Percentiles rank a stretch among this genome's conserved stretches.
Evolutionary conservation across 2,888 invertebrate species (phyloP).

Genomic region (Campoletis raptor): DNA sequence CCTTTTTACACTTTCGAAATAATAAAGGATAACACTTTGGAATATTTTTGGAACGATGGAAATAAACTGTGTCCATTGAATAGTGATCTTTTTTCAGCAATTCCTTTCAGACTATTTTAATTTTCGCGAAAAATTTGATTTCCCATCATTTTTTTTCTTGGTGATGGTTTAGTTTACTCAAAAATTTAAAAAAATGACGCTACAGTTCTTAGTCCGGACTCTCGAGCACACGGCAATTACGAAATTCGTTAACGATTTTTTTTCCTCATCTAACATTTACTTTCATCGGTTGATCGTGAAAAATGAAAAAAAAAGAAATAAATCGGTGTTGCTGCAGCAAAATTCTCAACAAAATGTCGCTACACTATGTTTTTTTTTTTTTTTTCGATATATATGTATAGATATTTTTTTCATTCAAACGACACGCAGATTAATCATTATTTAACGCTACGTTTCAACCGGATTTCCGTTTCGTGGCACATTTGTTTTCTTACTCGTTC

Average conservation of each 20-base stretch:
- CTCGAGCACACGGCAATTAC: constrained; percentile 42
- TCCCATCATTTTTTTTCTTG: neutral
- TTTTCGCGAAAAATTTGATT: constrained; percentile 36
- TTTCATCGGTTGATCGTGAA: constrained; percentile 67
- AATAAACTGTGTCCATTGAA: neutral
- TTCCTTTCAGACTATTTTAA: neutral
- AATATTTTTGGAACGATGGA: neutral
- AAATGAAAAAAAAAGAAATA: constrained; percentile 30
- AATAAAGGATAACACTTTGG: neutral
- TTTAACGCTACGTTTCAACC: constrained; percentile 63
- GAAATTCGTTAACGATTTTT: constrained; percentile 32
- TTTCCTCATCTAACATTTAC: constrained; percentile 55
- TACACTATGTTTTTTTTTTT: neutral
- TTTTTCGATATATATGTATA: constrained; percentile 26
- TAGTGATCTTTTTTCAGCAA: neutral
- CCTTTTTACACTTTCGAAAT: neutral
- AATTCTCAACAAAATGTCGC: constrained; percentile 42
- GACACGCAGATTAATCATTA: constrained; percentile 69
- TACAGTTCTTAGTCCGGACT: constrained; percentile 43
- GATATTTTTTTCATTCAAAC: constrained; percentile 50
- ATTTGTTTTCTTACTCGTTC: constrained; percentile 56
- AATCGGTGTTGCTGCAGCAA: constrained; percentile 51
- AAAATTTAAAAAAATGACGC: neutral
- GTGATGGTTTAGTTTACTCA: neutral
- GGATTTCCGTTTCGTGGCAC: constrained; percentile 68